These are phyloP conservation scores for Eupeodes luniger DNA, from an alignment of 2,888 invertebrate genomes.

Conservation along the genomic window DNA sequence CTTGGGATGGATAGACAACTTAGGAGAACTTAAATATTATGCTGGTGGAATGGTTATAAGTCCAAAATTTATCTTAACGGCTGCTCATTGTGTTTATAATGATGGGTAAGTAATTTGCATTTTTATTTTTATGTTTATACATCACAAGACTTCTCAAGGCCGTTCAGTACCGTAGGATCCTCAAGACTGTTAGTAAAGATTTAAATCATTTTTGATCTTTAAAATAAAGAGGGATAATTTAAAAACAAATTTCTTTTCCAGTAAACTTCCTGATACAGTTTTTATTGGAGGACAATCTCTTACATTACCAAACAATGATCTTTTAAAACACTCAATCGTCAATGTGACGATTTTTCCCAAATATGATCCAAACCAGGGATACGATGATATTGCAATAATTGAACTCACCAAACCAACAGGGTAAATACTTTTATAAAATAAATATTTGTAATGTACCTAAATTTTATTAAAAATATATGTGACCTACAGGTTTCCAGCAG, in stretches of 20 bases:
- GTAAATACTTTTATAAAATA: neutral
- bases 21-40: neutral
- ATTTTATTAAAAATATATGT: neutral
- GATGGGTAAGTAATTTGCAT: neutral
- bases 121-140: no score
- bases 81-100: conserved; percentile 34
- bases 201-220: no score
- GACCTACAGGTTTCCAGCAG: neutral
- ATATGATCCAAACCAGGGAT: conserved; percentile 37
- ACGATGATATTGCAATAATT: conserved; percentile 58
- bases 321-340: neutral
- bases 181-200: no score
- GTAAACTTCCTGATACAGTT: conserved; percentile 34
- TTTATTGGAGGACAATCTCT: conserved; percentile 12
- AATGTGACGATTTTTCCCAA: conserved; percentile 29
- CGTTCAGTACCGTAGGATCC: no score
- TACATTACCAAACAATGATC: neutral
- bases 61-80: conserved; percentile 22
- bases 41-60: conserved; percentile 34
- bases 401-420: neutral
- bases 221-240: no score
- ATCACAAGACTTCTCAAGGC: no score
- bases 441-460: neutral
- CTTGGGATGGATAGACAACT: conserved; percentile 20
- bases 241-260: neutral